These are phyloP conservation scores for Xenotilapia flavipinnis DNA, from an alignment of 2,113 vertebrate genomes.

Conservation along the genomic window DNA sequence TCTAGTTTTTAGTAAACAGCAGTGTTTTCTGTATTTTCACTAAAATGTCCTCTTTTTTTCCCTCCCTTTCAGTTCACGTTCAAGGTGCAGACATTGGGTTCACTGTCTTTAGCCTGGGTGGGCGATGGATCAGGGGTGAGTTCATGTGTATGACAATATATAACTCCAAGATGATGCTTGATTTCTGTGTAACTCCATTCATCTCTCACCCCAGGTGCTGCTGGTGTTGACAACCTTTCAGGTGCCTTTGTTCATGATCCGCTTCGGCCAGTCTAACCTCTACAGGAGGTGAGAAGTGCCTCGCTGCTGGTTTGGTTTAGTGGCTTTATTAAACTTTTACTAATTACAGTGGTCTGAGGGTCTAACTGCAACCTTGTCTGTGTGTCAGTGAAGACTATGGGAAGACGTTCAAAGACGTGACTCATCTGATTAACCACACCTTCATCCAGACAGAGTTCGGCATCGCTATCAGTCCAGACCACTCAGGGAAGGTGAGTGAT, in stretches of 20 bases:
- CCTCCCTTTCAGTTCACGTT: conserved; percentile 71
- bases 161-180: neutral
- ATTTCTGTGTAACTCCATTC: neutral
- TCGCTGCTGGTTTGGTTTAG: neutral
- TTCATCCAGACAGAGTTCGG: conserved; percentile 83
- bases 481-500: conserved; percentile 83
- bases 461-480: conserved; percentile 86
- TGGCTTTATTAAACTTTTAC: neutral
- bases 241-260: conserved; percentile 79
- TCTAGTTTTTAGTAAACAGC: neutral
- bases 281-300: conserved; percentile 79
- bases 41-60: neutral
- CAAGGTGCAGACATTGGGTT: conserved; percentile 75
- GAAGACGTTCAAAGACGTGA: conserved; percentile 66
- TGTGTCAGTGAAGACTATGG: conserved; percentile 66
- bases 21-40: neutral
- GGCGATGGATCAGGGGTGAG: conserved; percentile 86
- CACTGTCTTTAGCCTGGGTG: conserved; percentile 84
- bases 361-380: conserved; percentile 14
- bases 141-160: neutral
- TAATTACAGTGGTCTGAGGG: neutral
- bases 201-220: conserved; percentile 70
- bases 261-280: conserved; percentile 81
- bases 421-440: conserved; percentile 66
- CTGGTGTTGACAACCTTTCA: conserved; percentile 84